Base-by-base conservation (phyloP, 2,797 vertebrate species). In the Chrysocyon brachyurus region DNA sequence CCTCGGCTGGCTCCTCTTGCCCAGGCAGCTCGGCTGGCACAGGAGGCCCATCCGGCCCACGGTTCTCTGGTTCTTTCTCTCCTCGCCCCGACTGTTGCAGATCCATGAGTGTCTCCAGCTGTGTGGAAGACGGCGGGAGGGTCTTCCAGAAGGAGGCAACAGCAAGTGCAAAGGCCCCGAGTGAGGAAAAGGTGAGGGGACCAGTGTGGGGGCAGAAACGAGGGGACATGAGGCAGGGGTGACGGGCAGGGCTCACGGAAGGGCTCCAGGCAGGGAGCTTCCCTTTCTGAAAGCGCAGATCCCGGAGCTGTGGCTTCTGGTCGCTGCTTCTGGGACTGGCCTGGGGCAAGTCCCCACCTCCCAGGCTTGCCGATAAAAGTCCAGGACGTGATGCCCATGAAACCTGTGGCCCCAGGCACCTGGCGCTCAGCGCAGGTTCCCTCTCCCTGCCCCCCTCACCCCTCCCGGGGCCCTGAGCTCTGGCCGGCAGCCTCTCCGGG, bases 351-450 rank as follows among this genome's bases (percentile, higher is more conserved):
- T 17, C 17, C 46, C 31, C 21, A 19, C 14, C 17, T 49, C 19
- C 56, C 19, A 11, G 3, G 10, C 31, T 7, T 5, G 26, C 59
- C 0, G 5, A 63, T 21, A 24, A 5, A 21, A 31, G 46, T 4
- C 31, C 5, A 31, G 59, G 3, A 16, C 1, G 0, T 1, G 12
- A 0, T 2, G 15, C 16, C 9, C 0, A 8, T 0, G 22, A 36
- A 26, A 7, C 4, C 22, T 84, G 66, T 3, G 26, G 26, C 31
- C 70, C 52, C 1, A 66, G 46, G 31, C 0, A 0, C 24, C 40
- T 16, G 78, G n/a, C 11, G 33, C 70, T 46, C 33, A 0, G 2
- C 1, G 0, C 0, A 1, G n/a, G 72, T 49, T 19, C 56, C 28
- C 5, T 15, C 5, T 15, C 22, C 33, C 6, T 1, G 17, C 17